phyloP scores from a whole-genome alignment of 2,888 invertebrate species.

The Cephus spinipes region DNA sequence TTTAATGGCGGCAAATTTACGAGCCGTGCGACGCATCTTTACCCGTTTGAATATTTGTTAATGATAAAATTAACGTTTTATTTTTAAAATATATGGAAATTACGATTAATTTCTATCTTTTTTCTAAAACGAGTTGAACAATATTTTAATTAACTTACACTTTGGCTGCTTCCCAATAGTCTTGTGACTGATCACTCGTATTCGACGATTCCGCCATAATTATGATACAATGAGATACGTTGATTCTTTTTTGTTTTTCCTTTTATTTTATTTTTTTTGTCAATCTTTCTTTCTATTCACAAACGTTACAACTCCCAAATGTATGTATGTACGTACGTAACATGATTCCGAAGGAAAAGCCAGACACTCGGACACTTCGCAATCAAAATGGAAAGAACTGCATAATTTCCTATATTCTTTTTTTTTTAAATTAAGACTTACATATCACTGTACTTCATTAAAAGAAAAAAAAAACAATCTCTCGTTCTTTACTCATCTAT shows the following conservation, averaged over 20 bases:
- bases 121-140: neutral
- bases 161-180: neutral
- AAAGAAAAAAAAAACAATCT: conserved; percentile 27
- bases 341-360: neutral
- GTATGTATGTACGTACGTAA: conserved; percentile 44
- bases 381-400: too few species aligned
- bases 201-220: neutral
- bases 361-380: neutral
- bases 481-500: neutral
- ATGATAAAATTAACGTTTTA: neutral
- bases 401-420: too few species aligned
- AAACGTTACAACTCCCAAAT: conserved; percentile 60
- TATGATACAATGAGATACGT: neutral
- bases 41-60: neutral
- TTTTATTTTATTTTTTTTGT: conserved; percentile 47
- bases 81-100: neutral
- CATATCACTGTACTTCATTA: conserved; percentile 34
- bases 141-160: neutral
- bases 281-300: conserved; percentile 56
- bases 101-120: neutral
- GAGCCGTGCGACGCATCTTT: neutral
- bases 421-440: neutral
- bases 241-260: conserved; percentile 1
- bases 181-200: neutral
- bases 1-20: neutral